Evolutionary conservation across 1,140 invertebrate species (phyloP).

Genomic region (Uloborus diversus): DNA sequence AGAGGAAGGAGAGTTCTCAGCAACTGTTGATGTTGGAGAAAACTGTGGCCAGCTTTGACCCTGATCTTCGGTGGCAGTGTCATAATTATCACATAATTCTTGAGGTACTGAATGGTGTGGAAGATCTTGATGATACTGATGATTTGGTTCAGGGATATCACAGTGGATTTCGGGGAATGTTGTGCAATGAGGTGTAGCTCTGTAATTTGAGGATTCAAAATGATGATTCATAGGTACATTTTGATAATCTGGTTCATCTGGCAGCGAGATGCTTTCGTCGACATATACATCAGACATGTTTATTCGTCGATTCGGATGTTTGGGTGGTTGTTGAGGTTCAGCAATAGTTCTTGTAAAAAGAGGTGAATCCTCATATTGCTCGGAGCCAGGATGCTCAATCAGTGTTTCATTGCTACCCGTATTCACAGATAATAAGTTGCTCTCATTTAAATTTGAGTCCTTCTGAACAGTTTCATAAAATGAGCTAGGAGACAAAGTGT

Average conservation of each 20-base stretch:
- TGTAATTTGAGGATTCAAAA: slow-evolving; percentile 12
- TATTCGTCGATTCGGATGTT: slow-evolving; percentile 24
- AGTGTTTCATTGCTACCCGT: no score
- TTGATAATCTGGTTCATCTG: background rate
- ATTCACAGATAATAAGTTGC: background rate
- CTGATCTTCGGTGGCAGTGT: background rate
- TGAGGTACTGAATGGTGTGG: background rate
- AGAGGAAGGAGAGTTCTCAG: background rate
- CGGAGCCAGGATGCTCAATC: background rate
- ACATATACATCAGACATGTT: background rate
- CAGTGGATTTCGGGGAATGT: background rate
- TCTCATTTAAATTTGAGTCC: background rate
- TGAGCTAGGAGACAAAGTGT: no score
- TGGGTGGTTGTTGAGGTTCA: slow-evolving; percentile 35
- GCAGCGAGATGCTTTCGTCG: background rate
- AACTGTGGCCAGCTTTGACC: slow-evolving; percentile 15
- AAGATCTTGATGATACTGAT: background rate
- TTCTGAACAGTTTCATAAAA: background rate
- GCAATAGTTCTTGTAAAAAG: background rate
- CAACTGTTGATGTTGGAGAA: background rate
- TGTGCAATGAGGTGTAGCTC: background rate
- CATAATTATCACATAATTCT: background rate
- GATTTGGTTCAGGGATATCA: slow-evolving; percentile 9
- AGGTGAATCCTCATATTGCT: background rate
- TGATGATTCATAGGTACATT: background rate